A percentile compares a stretch with the other conserved stretches of the same genome.
These are phyloP conservation scores for Imbricaverruca yamaguchii DNA, from an alignment of 2,888 invertebrate species.

Conservation along the genomic window DNA sequence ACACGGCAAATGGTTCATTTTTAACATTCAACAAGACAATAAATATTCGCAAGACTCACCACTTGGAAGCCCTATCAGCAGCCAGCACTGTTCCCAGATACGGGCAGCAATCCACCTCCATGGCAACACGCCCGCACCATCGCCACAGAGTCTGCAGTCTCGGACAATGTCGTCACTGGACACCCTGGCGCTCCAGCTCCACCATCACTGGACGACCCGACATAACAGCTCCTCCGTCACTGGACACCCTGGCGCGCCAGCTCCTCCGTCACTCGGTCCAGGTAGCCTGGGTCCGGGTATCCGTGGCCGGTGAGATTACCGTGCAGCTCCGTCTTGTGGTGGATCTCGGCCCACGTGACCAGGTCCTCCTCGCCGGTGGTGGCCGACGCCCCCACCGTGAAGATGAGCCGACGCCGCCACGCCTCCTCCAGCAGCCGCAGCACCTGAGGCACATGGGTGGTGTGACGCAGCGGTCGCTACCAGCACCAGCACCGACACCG, in stretches of 20 bases:
- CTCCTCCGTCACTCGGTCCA: constrained; percentile 53
- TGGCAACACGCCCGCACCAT: too few relatives aligned
- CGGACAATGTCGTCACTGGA: constrained; percentile 11
- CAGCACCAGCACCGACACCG: neutral
- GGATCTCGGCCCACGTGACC: constrained; percentile 84
- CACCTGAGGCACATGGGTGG: constrained; percentile 42
- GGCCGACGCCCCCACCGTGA: constrained; percentile 75
- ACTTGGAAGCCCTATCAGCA: too few relatives aligned
- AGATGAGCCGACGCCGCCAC: constrained; percentile 73
- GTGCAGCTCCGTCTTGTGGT: constrained; percentile 67
- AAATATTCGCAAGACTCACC: too few relatives aligned
- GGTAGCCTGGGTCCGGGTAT: constrained; percentile 68
- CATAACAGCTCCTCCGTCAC: neutral
- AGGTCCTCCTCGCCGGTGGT: constrained; percentile 79
- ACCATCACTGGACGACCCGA: constrained; percentile 41
- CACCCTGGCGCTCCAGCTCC: constrained; percentile 30
- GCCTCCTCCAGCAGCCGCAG: constrained; percentile 66
- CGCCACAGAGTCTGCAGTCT: too few relatives aligned
- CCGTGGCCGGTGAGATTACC: constrained; percentile 49
- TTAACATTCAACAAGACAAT: too few relatives aligned
- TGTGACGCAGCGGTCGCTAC: too few relatives aligned
- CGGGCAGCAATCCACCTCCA: too few relatives aligned
- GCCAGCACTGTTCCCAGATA: too few relatives aligned
- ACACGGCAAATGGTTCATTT: too few relatives aligned
- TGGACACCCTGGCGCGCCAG: constrained; percentile 29